phyloP scores from a whole-genome alignment of 2,888 invertebrate genomes.

The Drosophila testacea region DNA sequence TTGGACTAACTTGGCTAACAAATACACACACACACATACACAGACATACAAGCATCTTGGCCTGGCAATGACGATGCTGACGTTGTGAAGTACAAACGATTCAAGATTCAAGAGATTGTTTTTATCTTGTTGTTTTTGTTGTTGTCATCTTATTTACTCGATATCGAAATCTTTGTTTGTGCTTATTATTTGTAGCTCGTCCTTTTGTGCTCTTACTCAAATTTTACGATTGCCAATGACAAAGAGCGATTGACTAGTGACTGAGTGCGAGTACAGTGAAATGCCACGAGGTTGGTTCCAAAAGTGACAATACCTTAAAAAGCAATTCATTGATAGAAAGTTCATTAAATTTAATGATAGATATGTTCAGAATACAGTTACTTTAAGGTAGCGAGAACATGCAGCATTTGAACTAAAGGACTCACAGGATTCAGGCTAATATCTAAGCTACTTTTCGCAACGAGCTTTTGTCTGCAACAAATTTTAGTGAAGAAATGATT shows the following conservation, averaged over 20 bases:
- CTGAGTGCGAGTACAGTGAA: slow-evolving; percentile 9
- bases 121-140: slow-evolving; percentile 21
- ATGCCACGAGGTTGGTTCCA: slow-evolving; percentile 10
- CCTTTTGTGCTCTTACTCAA: slow-evolving; percentile 42
- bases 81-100: slow-evolving; percentile 56
- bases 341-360: slow-evolving; percentile 1
- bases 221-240: slow-evolving; percentile 76
- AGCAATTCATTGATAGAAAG: neutral
- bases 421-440: no score
- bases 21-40: slow-evolving; percentile 7
- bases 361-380: neutral
- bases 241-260: slow-evolving; percentile 59
- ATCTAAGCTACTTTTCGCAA: no score
- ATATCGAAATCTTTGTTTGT: slow-evolving; percentile 79
- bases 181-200: slow-evolving; percentile 72
- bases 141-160: slow-evolving; percentile 68
- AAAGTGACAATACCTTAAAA: slow-evolving; percentile 1
- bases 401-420: neutral
- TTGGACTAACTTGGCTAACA: slow-evolving; percentile 79
- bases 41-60: neutral
- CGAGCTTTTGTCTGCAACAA: no score
- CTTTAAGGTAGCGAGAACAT: neutral
- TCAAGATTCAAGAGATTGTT: slow-evolving; percentile 29
- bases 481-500: no score
- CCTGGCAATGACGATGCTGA: slow-evolving; percentile 42